Base-by-base conservation (phyloP, 2,888 invertebrate genomes). In the Thysanoteuthis rhombus region DNA sequence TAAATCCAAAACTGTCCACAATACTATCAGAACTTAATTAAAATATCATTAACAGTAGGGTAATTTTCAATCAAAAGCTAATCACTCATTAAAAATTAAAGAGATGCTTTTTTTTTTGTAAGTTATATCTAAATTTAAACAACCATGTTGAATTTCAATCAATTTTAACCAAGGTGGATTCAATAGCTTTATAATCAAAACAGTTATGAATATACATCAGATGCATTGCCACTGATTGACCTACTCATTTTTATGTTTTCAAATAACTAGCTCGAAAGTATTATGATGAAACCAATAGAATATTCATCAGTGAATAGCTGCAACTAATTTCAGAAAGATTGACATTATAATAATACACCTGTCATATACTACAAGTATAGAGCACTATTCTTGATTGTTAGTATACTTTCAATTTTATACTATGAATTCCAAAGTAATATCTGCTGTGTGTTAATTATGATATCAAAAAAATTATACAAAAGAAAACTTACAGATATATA, bases 1-100 rank as follows among this genome's bases (percentile, higher is more conserved):
- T 75, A 75, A 75, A 75, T 75, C 75, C 75, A 75, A 75, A 75
- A 75, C 75, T 75, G 75, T 75, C n/a, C 75, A 75, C 75, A 75
- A 75, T 75, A 75, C 75, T 75, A 75, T 75, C 75, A 75, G 16
- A 75, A 75, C n/a, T 75, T 36, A 52, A 5, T 25, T 52, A 16
- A 75, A 75, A 75, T 75, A 75, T 75, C 36, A 16, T 75, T 25
- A 75, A n/a, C 75, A 75, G 5, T 52, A 52, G 5, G n/a, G n/a
- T 10, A 75, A n/a, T 75, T n/a, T 75, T 12, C 36, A 75, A 75
- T 19, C 36, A 4, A 75, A 75, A 4, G n/a, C 58, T 58, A 12
- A 42, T 28, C 58, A 58, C 8, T 75, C n/a, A 75, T n/a, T 75
- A n/a, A n/a, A 75, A 58, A 58, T 58, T 58, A 58, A 32, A 58